Base-by-base conservation (phyloP, 2,797 vertebrate species). In the Squalus acanthias region DNA sequence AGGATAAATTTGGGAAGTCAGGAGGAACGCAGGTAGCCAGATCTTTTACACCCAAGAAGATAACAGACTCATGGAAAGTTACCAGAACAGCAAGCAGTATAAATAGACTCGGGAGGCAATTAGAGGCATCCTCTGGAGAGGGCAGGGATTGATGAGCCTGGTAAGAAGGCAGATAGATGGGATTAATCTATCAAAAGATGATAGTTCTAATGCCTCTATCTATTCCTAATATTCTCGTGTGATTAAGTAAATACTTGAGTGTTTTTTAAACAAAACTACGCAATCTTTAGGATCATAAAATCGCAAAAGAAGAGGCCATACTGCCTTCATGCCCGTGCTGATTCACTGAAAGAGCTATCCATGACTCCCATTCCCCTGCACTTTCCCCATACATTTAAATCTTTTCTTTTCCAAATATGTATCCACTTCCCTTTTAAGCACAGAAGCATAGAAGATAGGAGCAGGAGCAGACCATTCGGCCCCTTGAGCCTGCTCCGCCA, bases 141-240 rank as follows among this genome's bases (percentile, higher is more conserved):
- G 91, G n/a, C 39, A 65, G 8, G 39, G n/a, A 93, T 67, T 93
- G 91, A 93, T 93, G 91, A 93, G 65, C n/a, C n/a, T 67, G 91
- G 8, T 46, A 24, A 67, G 46, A 24, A 50, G 82, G 46, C 82
- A 50, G 60, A 46, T 46, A 85, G 65, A 39, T 67, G 33, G n/a
- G 63, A 93, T 93, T 69, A 93, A 67, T 69, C 91, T 46, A 67
- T 93, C 63, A 67, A 67, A 93, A 69, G 91, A 93, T 67, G 20
- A 93, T 69, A 67, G 39, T 22, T 67, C 1, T 93, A 46, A 93
- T 67, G 33, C 63, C 6, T 39, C 22, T 93, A n/a, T 46, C 20
- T 69, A 93, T 69, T 46, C 65, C 2, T 39, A 22, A 93, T 22
- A 29, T n/a, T 91, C 29, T 33, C 33, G n/a, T 39, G 22, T 67